Conservation (phyloP, 2,888 invertebrate species). For the Chloroclysta siterata region DNA sequence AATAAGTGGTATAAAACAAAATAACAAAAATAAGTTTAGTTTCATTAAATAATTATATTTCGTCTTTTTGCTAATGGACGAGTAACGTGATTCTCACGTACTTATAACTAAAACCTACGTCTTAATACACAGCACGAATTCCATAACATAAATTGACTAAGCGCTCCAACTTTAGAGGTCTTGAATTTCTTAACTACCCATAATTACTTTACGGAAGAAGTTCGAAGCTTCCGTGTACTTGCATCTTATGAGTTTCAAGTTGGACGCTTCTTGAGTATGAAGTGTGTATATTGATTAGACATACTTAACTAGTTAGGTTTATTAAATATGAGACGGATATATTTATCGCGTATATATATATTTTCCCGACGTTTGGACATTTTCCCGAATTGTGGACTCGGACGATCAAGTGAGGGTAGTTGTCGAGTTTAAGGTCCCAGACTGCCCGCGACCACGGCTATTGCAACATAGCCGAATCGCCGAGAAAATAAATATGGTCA, state of each 20-base stretch:
- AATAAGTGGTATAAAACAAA: no score
- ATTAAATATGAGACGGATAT: no score
- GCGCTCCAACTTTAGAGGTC: slow-evolving; percentile 52
- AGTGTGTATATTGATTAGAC: slow-evolving; percentile 19
- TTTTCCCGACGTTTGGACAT: no score
- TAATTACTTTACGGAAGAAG: slow-evolving; percentile 66
- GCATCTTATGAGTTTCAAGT: slow-evolving; percentile 40
- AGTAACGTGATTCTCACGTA: slow-evolving; percentile 5
- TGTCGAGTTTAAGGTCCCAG: no score
- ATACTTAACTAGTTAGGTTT: slow-evolving; percentile 1
- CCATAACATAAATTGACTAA: slow-evolving; percentile 58
- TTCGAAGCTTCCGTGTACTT: slow-evolving; percentile 49
- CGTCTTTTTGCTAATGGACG: background rate
- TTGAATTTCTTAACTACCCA: slow-evolving; percentile 66
- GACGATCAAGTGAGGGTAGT: no score
- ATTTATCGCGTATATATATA: no score
- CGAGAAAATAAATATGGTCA: no score
- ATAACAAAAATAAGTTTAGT: no score
- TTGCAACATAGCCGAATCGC: no score
- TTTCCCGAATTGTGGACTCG: no score
- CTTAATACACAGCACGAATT: slow-evolving; percentile 32
- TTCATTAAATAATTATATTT: background rate
- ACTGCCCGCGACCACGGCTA: no score
- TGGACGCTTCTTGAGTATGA: slow-evolving; percentile 24
- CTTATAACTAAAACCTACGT: slow-evolving; percentile 18